These are phyloP conservation scores for Cryptocephalus moraei DNA, from an alignment of 2,888 invertebrate genomes.

Conservation along the genomic window DNA sequence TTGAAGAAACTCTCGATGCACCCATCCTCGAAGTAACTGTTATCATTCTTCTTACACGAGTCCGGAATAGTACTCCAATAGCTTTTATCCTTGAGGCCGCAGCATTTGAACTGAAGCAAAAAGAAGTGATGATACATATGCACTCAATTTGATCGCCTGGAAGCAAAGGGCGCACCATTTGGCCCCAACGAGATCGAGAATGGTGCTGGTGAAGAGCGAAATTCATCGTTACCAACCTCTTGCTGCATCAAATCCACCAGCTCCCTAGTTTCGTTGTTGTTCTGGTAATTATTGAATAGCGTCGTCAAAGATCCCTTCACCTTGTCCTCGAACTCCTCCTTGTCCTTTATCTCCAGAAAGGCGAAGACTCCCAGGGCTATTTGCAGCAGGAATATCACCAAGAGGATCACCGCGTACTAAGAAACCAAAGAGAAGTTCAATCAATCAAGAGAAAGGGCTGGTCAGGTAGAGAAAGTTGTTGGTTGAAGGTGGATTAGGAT, in stretches of 20 bases:
- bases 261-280: constrained; percentile 30
- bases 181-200: too few species aligned
- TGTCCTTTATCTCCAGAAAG: constrained; percentile 50
- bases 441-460: not conserved
- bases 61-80: constrained; percentile 7
- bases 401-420: constrained; percentile 18
- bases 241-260: constrained; percentile 53
- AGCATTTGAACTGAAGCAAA: constrained; percentile 16
- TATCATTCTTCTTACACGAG: constrained; percentile 3
- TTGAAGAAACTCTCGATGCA: constrained; percentile 13
- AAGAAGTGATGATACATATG: not conserved
- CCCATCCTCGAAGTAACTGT: constrained; percentile 5
- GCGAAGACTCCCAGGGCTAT: constrained; percentile 42
- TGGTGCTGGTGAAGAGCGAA: not conserved
- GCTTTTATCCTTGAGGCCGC: constrained; percentile 11
- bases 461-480: not conserved
- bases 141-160: too few species aligned
- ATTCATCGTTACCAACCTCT: constrained; percentile 33
- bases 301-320: constrained; percentile 20
- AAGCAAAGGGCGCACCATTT: too few species aligned
- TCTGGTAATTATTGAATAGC: constrained; percentile 38
- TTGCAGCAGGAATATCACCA: constrained; percentile 16
- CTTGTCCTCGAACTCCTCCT: constrained; percentile 33
- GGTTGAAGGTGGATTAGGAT: not conserved
- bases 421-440: constrained; percentile 5